phyloP scores from a whole-genome alignment of 2,113 vertebrate genomes.

The Choloepus hoffmanni region DNA sequence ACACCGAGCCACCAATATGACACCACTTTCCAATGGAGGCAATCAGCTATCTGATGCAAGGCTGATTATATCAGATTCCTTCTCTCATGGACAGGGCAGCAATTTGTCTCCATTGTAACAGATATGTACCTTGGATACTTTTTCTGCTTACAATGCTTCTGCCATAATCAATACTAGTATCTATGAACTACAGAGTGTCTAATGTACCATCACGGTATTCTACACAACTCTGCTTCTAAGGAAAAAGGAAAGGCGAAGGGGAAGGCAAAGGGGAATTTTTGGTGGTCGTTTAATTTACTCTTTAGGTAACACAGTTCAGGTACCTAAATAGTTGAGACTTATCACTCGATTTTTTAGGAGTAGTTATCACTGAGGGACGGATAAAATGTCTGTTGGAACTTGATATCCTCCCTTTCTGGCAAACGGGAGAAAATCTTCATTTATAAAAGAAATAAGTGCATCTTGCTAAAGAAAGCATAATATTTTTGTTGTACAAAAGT shows the following conservation, averaged over 20 bases:
- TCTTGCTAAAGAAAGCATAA: not conserved
- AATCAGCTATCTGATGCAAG: not conserved
- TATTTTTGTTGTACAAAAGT: conserved; percentile 18
- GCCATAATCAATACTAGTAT: not conserved
- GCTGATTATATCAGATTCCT: not conserved
- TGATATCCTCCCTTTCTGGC: not conserved
- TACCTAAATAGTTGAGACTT: not conserved
- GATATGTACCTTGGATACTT: not conserved
- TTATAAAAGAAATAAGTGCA: not conserved
- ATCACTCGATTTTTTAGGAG: conserved; percentile 1
- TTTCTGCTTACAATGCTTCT: not conserved
- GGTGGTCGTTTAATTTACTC: not conserved
- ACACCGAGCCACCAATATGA: not conserved
- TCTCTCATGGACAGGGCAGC: not conserved
- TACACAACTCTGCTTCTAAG: conserved; percentile 40
- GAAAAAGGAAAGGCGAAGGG: not conserved
- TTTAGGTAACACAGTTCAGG: not conserved
- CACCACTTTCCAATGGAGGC: not conserved
- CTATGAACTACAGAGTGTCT: not conserved
- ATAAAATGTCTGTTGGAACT: not conserved
- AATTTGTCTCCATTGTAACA: conserved; percentile 21
- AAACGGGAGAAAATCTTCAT: not conserved
- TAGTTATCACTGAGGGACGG: not conserved
- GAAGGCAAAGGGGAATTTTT: not conserved
- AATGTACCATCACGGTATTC: not conserved